Base-by-base conservation (phyloP, 2,888 invertebrate species). In the Conchocele bisecta region DNA sequence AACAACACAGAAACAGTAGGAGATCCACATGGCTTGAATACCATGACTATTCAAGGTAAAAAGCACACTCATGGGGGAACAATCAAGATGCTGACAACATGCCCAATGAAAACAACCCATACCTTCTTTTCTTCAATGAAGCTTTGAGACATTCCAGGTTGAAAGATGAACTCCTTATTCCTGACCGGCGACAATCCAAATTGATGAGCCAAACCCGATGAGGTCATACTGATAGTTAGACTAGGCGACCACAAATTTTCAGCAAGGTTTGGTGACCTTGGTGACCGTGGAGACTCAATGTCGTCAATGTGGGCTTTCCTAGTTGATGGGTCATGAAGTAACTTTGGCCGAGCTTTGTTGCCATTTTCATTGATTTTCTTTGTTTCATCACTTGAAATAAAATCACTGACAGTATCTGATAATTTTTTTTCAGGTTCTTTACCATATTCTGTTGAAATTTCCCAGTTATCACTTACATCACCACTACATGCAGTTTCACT, bases 81-180 rank as follows among this genome's bases (percentile, higher is more conserved):
- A n/a, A n/a, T n/a, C n/a, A n/a, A n/a, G n/a, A n/a, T n/a, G n/a
- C n/a, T n/a, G n/a, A n/a, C n/a, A n/a, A n/a, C 33, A 51, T 51
- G 51, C 51, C 35, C 20, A 33, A n/a, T 33, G 22, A 22, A 20
- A 5, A 31, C 31, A 51, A 31, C 24, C 28, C 15, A 69, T 76
- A 76, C 76, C 76, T 76, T 69, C 26, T 64, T 58, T 24, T 76
- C 76, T 42, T 76, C 69, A 33, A 57, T 39, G 28, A 66, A 31
- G 9, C 53, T 54, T 53, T 60, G 66, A 35, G 56, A 59, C 3
- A 65, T 41, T 33, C 72, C 71, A 57, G 76, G 57, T 59, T 61
- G 68, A 66, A 76, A 76, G 41, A 61, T 61, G 66, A 76, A 76
- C 61, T 72, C 76, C 57, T 64, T 61, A 26, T 51, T 58, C 42